phyloP scores from a whole-genome alignment of 2,797 vertebrate species.

The Myotis daubentonii region DNA sequence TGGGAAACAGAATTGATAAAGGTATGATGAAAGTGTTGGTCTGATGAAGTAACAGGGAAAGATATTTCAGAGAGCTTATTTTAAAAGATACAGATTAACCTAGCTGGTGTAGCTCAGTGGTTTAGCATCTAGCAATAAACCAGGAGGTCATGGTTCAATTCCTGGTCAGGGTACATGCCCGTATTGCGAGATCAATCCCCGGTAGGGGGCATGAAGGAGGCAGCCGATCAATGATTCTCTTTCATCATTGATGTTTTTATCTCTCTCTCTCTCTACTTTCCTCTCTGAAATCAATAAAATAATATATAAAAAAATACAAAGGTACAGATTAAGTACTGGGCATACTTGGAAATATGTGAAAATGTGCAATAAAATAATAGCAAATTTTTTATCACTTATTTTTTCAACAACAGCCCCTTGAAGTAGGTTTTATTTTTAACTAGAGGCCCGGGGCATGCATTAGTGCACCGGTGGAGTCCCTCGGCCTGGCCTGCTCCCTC shows the following conservation, averaged over 20 bases:
- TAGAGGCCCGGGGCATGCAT: too few species aligned
- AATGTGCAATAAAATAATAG: background rate
- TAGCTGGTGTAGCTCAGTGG: background rate
- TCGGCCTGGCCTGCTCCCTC: too few species aligned
- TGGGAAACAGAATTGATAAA: background rate
- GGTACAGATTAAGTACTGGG: background rate
- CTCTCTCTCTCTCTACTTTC: too few species aligned
- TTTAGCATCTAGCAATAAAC: too few species aligned
- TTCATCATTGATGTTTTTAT: too few species aligned
- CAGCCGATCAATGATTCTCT: too few species aligned
- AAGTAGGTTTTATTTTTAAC: background rate
- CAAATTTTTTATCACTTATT: background rate
- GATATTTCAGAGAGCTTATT: background rate
- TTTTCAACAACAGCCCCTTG: background rate
- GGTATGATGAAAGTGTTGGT: background rate
- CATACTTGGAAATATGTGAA: background rate
- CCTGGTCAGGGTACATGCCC: too few species aligned
- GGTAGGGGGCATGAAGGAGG: too few species aligned
- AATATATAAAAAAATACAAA: background rate
- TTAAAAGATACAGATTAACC: background rate
- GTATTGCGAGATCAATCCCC: too few species aligned
- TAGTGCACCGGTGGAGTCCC: too few species aligned
- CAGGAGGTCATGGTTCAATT: too few species aligned
- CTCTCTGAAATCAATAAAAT: too few species aligned
- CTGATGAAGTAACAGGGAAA: background rate